A percentile compares a stretch with the other conserved stretches of the same genome.
phyloP scores from a whole-genome alignment of 2,113 vertebrate species.

The Diadophis punctatus region DNA sequence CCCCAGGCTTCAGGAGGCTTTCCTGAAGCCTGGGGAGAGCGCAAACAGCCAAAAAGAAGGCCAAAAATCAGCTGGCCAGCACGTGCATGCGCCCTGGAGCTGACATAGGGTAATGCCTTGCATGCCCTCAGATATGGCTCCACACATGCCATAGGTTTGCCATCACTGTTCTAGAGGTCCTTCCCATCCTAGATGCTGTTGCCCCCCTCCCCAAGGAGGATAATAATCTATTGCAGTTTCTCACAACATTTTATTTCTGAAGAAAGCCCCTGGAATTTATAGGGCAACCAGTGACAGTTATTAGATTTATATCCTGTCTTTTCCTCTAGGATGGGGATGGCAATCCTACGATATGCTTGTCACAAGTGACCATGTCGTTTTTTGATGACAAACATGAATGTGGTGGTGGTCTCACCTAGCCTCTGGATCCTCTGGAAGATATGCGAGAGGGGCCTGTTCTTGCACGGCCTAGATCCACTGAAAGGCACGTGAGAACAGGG shows the following conservation, averaged over 20 bases:
- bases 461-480: too few relatives aligned
- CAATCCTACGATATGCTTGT: background rate
- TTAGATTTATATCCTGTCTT: background rate
- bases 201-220: background rate
- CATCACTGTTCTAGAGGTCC: background rate
- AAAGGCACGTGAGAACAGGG: too few relatives aligned
- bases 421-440: background rate
- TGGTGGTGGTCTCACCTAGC: background rate
- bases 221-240: background rate
- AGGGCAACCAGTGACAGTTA: background rate
- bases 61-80: too few relatives aligned
- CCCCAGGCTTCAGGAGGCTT: too few relatives aligned
- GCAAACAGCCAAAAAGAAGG: too few relatives aligned
- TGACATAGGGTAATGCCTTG: too few relatives aligned
- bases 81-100: too few relatives aligned
- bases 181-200: background rate
- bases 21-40: too few relatives aligned
- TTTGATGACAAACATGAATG: background rate
- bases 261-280: background rate
- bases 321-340: background rate
- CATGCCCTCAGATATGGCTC: too few relatives aligned
- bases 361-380: background rate
- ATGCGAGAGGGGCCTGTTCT: background rate
- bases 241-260: background rate
- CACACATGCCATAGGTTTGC: too few relatives aligned